phyloP scores from a whole-genome alignment of 2,888 invertebrate genomes.

The Tridacna crocea region DNA sequence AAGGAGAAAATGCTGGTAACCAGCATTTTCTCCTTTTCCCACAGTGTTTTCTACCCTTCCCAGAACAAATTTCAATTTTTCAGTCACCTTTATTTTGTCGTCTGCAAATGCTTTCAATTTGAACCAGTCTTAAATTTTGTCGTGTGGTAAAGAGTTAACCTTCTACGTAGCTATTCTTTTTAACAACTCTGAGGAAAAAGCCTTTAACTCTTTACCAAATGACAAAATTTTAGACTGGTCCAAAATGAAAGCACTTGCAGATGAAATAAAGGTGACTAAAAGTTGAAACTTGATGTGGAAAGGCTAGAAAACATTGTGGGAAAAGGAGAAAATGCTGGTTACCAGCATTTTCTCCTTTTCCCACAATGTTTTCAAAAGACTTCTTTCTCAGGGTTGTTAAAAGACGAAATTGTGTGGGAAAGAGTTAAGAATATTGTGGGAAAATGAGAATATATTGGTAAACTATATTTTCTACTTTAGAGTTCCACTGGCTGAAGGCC shows the following conservation, averaged over 20 bases:
- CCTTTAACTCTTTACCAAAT: too few species aligned
- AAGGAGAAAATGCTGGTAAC: background rate
- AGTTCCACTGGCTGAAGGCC: too few species aligned
- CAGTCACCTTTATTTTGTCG: too few species aligned
- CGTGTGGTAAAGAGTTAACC: too few species aligned
- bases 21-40: constrained; percentile 1
- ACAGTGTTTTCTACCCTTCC: background rate
- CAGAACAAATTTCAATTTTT: too few species aligned
- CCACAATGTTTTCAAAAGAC: constrained; percentile 9
- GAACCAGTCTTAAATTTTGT: too few species aligned
- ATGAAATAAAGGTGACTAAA: background rate
- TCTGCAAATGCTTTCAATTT: too few species aligned
- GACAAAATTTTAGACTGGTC: background rate
- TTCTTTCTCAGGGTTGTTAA: background rate
- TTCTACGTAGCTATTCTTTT: too few species aligned
- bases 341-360: constrained; percentile 10
- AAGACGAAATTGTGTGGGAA: background rate
- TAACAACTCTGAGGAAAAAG: too few species aligned
- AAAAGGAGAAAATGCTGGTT: background rate
- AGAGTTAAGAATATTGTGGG: background rate
- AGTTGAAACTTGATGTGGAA: background rate
- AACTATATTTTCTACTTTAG: too few species aligned
- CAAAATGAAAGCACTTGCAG: background rate
- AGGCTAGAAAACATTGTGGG: background rate
- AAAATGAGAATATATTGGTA: too few species aligned